Evolutionary conservation across 2,797 vertebrate species (phyloP).

Genomic region (Characodon lateralis): DNA sequence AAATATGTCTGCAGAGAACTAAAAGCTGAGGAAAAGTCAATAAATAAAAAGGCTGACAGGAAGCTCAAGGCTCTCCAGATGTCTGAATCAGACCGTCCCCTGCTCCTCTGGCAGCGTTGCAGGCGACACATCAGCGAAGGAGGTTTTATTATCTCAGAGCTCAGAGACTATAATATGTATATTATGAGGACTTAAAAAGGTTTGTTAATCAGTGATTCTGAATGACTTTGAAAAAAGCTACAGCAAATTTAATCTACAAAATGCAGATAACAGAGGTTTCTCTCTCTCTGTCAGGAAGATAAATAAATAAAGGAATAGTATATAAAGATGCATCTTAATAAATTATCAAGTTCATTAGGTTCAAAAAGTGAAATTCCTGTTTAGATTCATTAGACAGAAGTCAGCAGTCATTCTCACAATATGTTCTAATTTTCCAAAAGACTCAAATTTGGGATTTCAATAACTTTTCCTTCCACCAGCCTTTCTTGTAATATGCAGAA

Average conservation of each 20-base stretch:
- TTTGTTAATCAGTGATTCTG: conserved; percentile 11
- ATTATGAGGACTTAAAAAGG: conserved; percentile 16
- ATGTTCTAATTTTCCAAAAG: no score
- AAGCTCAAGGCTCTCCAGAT: conserved; percentile 41
- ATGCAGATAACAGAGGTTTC: not conserved
- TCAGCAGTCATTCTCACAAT: no score
- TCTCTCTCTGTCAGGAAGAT: not conserved
- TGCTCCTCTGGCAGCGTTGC: conserved; percentile 23
- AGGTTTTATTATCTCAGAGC: conserved; percentile 13
- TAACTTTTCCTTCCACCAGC: no score
- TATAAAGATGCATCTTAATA: not conserved
- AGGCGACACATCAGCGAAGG: conserved; percentile 11
- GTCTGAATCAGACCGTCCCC: conserved; percentile 36
- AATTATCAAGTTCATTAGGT: no score
- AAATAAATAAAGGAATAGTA: not conserved
- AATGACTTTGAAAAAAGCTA: not conserved
- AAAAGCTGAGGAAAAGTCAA: conserved; percentile 39
- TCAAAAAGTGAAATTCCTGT: no score
- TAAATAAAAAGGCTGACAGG: conserved; percentile 44
- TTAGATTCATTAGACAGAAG: no score
- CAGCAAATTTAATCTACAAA: not conserved
- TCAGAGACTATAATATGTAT: not conserved
- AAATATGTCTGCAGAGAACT: conserved; percentile 28
- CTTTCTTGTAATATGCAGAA: no score
- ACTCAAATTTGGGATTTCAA: no score